These are phyloP conservation scores for Ciona savignyi DNA, from an alignment of 23 tunicate genomes.

Conservation along the genomic window DNA sequence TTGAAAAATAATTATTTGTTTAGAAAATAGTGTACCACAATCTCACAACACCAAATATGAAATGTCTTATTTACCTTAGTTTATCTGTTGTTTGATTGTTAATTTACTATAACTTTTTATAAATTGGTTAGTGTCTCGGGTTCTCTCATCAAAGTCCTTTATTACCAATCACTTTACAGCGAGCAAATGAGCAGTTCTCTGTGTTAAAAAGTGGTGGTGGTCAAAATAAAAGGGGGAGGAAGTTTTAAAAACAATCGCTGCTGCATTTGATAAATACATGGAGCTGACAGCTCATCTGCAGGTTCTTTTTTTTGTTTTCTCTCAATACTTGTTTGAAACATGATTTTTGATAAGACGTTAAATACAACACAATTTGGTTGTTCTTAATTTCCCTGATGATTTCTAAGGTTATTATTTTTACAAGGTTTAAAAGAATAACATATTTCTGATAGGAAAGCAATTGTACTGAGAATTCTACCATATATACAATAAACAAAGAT, in stretches of 20 bases:
- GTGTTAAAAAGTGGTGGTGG: slow-evolving; percentile 73
- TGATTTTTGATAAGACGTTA: neutral
- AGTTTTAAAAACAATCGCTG: slow-evolving; percentile 76
- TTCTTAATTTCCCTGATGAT: neutral
- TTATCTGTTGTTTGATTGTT: neutral
- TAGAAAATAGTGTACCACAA: neutral
- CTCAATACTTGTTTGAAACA: too few species aligned
- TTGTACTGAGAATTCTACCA: too few species aligned
- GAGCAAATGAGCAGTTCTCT: slow-evolving; percentile 91
- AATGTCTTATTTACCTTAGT: neutral
- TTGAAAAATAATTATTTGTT: too few species aligned
- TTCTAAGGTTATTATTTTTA: neutral
- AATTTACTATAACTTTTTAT: too few species aligned
- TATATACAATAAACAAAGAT: too few species aligned
- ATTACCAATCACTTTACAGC: slow-evolving; percentile 16
- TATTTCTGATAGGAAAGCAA: too few species aligned
- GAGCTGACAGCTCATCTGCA: slow-evolving; percentile 73
- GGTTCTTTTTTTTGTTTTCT: slow-evolving; percentile 12
- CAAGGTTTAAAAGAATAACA: too few species aligned
- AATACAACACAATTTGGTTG: neutral
- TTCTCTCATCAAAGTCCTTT: neutral
- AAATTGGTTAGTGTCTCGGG: neutral
- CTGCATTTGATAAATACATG: slow-evolving; percentile 78
- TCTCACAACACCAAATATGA: too few species aligned
- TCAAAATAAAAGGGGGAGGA: slow-evolving; percentile 64